Conservation (phyloP, 2,797 vertebrate species). For the Lepus townsendii region DNA sequence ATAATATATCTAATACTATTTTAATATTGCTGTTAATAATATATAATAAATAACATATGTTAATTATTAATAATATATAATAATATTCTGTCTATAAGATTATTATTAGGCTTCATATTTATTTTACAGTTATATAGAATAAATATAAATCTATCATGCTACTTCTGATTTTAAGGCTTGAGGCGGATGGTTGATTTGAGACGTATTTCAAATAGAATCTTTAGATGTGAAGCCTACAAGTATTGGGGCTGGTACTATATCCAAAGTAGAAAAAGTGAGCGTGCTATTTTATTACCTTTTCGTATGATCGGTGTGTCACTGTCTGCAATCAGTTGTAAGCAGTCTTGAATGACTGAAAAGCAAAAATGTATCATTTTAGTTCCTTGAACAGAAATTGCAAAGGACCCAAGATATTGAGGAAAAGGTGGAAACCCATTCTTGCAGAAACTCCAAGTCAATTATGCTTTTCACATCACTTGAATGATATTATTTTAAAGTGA, state of each 20-base stretch:
- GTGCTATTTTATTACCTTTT: conserved; percentile 91
- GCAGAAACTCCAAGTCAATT: background rate
- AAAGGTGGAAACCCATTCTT: background rate
- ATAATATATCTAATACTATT: no score
- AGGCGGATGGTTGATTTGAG: background rate
- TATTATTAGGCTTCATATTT: background rate
- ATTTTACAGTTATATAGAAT: background rate
- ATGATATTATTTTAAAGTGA: background rate
- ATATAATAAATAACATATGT: no score
- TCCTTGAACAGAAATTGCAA: background rate
- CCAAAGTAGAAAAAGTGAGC: background rate
- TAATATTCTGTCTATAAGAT: background rate
- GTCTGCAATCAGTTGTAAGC: conserved; percentile 95
- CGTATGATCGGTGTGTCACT: conserved; percentile 90
- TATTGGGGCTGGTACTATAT: background rate
- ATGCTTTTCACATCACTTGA: background rate
- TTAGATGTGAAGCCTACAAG: background rate
- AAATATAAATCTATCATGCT: background rate
- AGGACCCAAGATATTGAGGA: background rate
- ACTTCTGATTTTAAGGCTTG: background rate
- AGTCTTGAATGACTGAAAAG: conserved; percentile 92
- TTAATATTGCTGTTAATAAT: no score
- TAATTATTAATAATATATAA: no score
- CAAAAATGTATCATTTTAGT: conserved; percentile 75
- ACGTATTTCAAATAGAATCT: background rate